phyloP scores from a whole-genome alignment of 2,888 invertebrate genomes.

The Papilio protenor region DNA sequence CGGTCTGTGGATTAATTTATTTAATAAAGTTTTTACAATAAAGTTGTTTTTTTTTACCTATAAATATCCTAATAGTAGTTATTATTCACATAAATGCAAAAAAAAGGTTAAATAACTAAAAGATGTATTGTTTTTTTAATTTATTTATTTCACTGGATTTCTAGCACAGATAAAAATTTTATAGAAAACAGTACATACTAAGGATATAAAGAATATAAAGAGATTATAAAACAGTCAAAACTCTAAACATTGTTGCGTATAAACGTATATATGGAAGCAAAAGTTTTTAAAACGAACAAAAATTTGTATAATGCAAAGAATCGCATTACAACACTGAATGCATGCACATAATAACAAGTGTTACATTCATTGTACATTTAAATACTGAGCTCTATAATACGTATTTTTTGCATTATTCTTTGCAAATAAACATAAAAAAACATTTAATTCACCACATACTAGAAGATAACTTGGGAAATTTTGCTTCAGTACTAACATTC shows the following conservation, averaged over 20 bases:
- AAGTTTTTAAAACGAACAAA: slow-evolving; percentile 10
- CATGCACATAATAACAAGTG: slow-evolving; percentile 64
- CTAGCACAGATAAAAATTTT: slow-evolving; percentile 75
- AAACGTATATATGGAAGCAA: slow-evolving; percentile 36
- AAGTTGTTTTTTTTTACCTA: background rate
- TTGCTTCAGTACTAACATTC: slow-evolving; percentile 27
- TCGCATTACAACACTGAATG: slow-evolving; percentile 49
- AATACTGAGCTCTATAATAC: slow-evolving; percentile 17
- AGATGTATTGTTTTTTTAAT: slow-evolving; percentile 51
- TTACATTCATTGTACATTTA: slow-evolving; percentile 32
- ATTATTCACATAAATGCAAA: background rate
- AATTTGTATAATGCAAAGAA: slow-evolving; percentile 44
- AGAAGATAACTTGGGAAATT: background rate
- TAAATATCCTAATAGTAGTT: background rate
- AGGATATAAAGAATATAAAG: slow-evolving; percentile 70
- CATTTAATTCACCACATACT: background rate
- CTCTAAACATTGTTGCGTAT: slow-evolving; percentile 52
- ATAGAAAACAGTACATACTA: slow-evolving; percentile 79
- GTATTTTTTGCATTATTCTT: slow-evolving; percentile 27
- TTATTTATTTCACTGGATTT: slow-evolving; percentile 71
- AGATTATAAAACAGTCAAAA: slow-evolving; percentile 75
- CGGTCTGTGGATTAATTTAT: slow-evolving; percentile 26
- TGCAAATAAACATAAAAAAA: slow-evolving; percentile 14
- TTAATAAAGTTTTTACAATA: slow-evolving; percentile 20
- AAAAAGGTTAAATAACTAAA: slow-evolving; percentile 11